Evolutionary conservation across 2,888 invertebrate species (phyloP).

Genomic region (Hirudinaria manillensis): DNA sequence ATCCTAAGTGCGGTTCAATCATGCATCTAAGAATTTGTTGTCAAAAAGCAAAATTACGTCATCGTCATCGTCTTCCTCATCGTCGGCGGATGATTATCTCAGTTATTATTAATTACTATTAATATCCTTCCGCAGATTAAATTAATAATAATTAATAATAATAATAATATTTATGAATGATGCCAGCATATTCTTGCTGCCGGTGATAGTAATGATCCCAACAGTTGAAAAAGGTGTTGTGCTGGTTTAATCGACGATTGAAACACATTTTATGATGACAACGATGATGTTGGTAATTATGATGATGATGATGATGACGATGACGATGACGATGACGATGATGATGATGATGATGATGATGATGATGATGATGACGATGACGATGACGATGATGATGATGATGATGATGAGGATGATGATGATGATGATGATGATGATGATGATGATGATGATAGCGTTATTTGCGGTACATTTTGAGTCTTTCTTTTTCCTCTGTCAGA

Average conservation of each 20-base stretch:
- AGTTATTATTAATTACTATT: too few species aligned
- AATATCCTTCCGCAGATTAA: too few species aligned
- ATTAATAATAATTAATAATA: too few species aligned
- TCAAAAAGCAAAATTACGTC: too few species aligned
- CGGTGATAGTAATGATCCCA: background rate
- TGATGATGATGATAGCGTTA: constrained; percentile 26
- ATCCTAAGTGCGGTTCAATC: too few species aligned
- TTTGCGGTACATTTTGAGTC: background rate
- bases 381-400: constrained; percentile 15
- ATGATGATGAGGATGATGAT: constrained; percentile 32
- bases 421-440: constrained; percentile 29
- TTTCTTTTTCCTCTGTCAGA: too few species aligned
- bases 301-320: constrained; percentile 29
- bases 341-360: constrained; percentile 26
- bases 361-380: constrained; percentile 23
- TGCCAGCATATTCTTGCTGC: too few species aligned
- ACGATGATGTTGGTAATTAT: background rate
- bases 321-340: constrained; percentile 17
- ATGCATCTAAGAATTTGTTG: too few species aligned
- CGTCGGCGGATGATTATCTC: too few species aligned
- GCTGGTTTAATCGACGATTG: background rate
- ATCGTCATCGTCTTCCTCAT: too few species aligned
- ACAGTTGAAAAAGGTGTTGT: too few species aligned
- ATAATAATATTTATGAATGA: too few species aligned
- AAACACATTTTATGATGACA: background rate